Evolutionary conservation across 2,888 invertebrate species (phyloP).

Genomic region (Phragmatobia fuliginosa): DNA sequence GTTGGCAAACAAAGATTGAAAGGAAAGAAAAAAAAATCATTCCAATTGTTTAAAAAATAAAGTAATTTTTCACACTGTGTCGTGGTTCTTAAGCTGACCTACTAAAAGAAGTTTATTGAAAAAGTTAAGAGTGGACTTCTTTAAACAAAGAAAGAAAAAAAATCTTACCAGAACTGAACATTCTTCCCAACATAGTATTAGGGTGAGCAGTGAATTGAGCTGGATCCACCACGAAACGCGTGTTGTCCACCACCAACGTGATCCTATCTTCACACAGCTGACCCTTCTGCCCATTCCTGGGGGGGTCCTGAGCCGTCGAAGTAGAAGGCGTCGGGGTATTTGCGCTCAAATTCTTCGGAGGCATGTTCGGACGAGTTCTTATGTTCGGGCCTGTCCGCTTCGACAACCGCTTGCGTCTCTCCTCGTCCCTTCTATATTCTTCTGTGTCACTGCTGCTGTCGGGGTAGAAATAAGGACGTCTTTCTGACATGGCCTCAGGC

Average conservation of each 20-base stretch:
- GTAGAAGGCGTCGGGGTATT: conserved; percentile 73
- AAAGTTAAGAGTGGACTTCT: neutral
- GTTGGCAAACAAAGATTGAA: neutral
- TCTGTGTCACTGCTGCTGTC: conserved; percentile 95
- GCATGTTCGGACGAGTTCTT: conserved; percentile 69
- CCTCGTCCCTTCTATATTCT: conserved; percentile 91
- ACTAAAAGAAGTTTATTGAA: neutral
- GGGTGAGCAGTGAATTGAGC: conserved; percentile 97
- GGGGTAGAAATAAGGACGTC: conserved; percentile 80
- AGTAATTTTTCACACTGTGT: neutral
- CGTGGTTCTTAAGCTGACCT: neutral
- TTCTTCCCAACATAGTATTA: conserved; percentile 99
- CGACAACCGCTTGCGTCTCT: conserved; percentile 87
- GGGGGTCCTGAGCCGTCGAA: conserved; percentile 68
- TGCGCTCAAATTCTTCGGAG: conserved; percentile 73
- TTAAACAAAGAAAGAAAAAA: conserved; percentile 2
- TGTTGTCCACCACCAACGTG: conserved; percentile 98
- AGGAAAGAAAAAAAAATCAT: neutral
- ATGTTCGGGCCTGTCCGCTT: conserved; percentile 75
- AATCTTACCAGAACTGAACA: conserved; percentile 95
- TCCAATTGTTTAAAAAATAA: neutral
- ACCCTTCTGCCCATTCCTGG: conserved; percentile 67
- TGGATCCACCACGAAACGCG: conserved; percentile 95
- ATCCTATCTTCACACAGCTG: conserved; percentile 90
- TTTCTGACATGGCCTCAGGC: conserved; percentile 77